Evolutionary conservation across 1,140 invertebrate genomes (phyloP).

Genomic region (Drosophila virilis): DNA sequence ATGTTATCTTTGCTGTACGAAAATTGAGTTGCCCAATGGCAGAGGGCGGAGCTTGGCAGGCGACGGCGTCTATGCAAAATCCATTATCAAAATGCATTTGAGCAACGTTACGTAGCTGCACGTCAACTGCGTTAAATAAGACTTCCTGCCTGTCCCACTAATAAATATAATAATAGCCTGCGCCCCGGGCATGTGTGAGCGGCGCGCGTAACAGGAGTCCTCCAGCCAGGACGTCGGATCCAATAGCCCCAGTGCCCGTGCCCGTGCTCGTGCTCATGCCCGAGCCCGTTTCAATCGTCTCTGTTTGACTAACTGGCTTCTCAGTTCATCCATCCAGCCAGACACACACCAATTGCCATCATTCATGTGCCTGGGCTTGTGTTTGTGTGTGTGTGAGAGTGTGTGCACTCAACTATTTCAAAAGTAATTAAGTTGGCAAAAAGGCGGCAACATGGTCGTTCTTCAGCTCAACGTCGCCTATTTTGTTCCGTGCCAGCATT

Average conservation of each 20-base stretch:
- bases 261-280: not conserved
- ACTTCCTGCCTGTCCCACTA: conserved; percentile 45
- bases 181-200: conserved; percentile 12
- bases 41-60: not conserved
- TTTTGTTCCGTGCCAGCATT: conserved; percentile 48
- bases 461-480: conserved; percentile 24
- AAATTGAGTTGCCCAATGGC: conserved; percentile 3
- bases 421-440: conserved; percentile 78
- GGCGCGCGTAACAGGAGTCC: not conserved
- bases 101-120: conserved; percentile 17
- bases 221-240: not conserved
- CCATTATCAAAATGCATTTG: conserved; percentile 48
- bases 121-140: conserved; percentile 62
- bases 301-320: conserved; percentile 1
- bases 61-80: conserved; percentile 19
- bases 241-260: not conserved
- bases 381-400: conserved; percentile 24
- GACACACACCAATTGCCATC: conserved; percentile 33
- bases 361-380: conserved; percentile 28
- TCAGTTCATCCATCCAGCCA: conserved; percentile 24
- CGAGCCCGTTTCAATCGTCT: not conserved
- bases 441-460: conserved; percentile 62
- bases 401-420: conserved; percentile 69
- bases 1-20: conserved; percentile 8
- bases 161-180: conserved; percentile 47